A percentile compares a stretch with the other conserved stretches of the same genome.
Evolutionary conservation across 2,888 invertebrate species (phyloP).

Genomic region (Glyphotaelius pellucidus): DNA sequence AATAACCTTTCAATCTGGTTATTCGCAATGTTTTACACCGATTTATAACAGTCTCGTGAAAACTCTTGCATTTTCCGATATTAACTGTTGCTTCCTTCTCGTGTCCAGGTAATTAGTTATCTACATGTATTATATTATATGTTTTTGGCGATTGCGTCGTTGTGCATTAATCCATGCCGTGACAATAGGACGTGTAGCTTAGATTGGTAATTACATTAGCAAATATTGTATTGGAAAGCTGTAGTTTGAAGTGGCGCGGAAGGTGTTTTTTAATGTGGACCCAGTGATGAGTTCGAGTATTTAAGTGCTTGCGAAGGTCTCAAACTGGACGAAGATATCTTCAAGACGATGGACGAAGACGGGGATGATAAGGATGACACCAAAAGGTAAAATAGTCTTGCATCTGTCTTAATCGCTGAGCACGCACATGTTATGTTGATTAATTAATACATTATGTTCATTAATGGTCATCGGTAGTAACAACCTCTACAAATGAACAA

Average conservation of each 20-base stretch:
- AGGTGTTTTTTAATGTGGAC: too few species aligned
- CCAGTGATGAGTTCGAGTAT: neutral
- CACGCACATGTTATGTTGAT: too few species aligned
- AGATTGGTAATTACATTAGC: conserved; percentile 19
- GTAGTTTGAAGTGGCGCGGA: too few species aligned
- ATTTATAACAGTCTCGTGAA: neutral
- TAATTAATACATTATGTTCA: too few species aligned
- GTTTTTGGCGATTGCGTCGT: conserved; percentile 4
- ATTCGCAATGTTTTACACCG: neutral
- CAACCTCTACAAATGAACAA: too few species aligned
- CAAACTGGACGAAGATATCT: neutral
- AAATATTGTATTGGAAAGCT: too few species aligned
- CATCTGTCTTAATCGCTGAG: too few species aligned
- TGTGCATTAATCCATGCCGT: neutral
- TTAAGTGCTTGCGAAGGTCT: neutral
- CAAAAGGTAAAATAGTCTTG: conserved; percentile 81
- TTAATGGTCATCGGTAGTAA: too few species aligned
- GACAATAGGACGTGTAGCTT: neutral
- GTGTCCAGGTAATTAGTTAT: neutral
- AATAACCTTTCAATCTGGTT: neutral
- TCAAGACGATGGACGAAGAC: conserved; percentile 84
- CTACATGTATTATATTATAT: too few species aligned
- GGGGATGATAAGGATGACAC: conserved; percentile 90
- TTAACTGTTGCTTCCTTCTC: neutral
- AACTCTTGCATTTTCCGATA: neutral